Evolutionary conservation across 2,113 vertebrate species (phyloP), one percentile per base, ranked within the genome.

Genomic region (Cebidichthys violaceus): DNA sequence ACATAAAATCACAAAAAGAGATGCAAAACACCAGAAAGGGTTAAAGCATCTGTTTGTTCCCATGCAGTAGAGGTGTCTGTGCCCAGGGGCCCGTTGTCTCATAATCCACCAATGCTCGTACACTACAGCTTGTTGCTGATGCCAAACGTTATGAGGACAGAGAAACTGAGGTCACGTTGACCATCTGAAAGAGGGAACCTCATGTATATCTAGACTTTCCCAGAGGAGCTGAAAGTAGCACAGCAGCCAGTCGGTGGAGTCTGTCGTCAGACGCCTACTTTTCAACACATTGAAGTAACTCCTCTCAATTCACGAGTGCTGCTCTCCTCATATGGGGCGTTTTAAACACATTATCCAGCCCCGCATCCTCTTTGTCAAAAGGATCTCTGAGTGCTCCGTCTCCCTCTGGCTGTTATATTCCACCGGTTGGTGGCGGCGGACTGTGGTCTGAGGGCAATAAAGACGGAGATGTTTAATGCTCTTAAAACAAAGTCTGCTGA

Each of bases 301-400:
- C 45, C 72, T 37, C 9, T 41, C 39, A 41, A 14, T 11, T 43
- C 10, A 43, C 14, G 59, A 82, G 82, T 57, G 81, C 35, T 17
- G 59, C 39, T 45, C 60, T 69, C 39, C 70, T 78, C 60, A 57
- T 33, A 9, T n/a, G 6, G 59, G 17, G 27, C 41, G 50, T 85
- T 88, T 79, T 74, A 65, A 77, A 70, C 66, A 37, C 74, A 69
- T 85, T 66, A 73, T 55, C 62, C 77, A 75, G 72, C 45, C 43
- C 72, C 17, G 7, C 62, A 0, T 81, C 29, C 61, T 87, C 66
- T 29, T 45, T 31, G 62, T 79, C 70, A 75, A 20, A 69, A 75
- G 76, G 4, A n/a, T 67, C 37, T 77, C 29, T 79, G 68, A 77
- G 78, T 60, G 87, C 66, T 47, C 6, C 50, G 0, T 73, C 62